Conservation (phyloP, 2,797 vertebrate species). For the Setipinna tenuifilis region DNA sequence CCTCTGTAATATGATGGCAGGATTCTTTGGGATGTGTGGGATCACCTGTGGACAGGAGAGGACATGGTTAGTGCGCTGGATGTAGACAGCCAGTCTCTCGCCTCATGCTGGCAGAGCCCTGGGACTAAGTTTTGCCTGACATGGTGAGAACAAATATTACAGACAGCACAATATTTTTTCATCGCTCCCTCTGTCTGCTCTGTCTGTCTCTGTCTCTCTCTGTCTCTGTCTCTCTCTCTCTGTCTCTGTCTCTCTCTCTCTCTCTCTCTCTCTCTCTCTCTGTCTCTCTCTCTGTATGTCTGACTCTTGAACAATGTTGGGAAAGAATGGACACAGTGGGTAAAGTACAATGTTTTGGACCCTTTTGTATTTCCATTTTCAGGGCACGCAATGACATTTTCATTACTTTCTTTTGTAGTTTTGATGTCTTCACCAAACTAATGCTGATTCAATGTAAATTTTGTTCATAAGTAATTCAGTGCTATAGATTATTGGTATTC, state of each 20-base stretch:
- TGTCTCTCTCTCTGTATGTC: not conserved
- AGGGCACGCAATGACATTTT: not conserved
- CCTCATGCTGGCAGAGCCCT: not conserved
- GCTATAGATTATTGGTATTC: not conserved
- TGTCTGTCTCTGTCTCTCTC: not conserved
- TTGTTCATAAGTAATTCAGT: not conserved
- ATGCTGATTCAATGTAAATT: not conserved
- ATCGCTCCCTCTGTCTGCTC: not conserved
- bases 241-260: not conserved
- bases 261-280: not conserved
- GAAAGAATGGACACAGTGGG: not conserved
- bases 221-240: not conserved
- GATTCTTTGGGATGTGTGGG: not conserved
- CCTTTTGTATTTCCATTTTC: not conserved
- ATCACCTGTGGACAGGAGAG: not conserved
- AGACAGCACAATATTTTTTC: conserved; percentile 18
- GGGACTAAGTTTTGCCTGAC: not conserved
- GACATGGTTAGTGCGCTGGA: not conserved
- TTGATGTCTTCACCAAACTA: not conserved
- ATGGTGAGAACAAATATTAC: not conserved
- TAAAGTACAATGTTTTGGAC: not conserved
- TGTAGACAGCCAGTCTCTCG: not conserved
- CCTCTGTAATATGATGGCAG: not conserved
- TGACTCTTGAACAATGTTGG: not conserved
- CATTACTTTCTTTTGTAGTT: not conserved